A percentile compares a stretch with the other conserved stretches of the same genome.
phyloP scores from a whole-genome alignment of 2,113 vertebrate genomes.

The Osmerus eperlanus region DNA sequence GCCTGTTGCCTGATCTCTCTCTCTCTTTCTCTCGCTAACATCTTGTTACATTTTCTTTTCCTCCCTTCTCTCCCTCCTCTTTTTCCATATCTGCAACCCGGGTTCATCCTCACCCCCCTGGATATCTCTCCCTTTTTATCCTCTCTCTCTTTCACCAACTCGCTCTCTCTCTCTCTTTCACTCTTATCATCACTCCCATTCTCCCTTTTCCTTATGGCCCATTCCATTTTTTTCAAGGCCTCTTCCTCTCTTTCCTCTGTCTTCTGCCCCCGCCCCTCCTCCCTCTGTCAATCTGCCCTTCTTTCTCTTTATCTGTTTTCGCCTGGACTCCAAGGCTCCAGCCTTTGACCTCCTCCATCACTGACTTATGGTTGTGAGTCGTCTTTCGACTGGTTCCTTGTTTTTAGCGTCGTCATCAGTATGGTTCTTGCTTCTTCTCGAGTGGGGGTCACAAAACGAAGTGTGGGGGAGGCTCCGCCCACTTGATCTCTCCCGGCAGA shows the following conservation, averaged over 20 bases:
- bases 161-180: slow-evolving; percentile 2
- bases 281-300: slow-evolving; percentile 24
- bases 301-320: slow-evolving; percentile 18
- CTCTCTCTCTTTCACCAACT: slow-evolving; percentile 17
- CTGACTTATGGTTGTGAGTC: slow-evolving; percentile 64
- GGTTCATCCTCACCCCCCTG: slow-evolving; percentile 48
- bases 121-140: slow-evolving; percentile 29
- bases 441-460: slow-evolving; percentile 36
- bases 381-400: slow-evolving; percentile 45
- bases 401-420: slow-evolving; percentile 47
- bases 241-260: slow-evolving; percentile 30
- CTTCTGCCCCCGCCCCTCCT: slow-evolving; percentile 22
- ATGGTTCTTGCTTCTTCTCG: slow-evolving; percentile 18
- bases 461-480: slow-evolving; percentile 26
- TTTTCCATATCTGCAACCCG: slow-evolving; percentile 32
- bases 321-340: slow-evolving; percentile 39
- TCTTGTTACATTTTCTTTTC: neutral
- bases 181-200: neutral
- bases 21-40: slow-evolving; percentile 10
- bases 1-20: slow-evolving; percentile 15
- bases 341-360: slow-evolving; percentile 44
- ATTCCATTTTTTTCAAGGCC: slow-evolving; percentile 38
- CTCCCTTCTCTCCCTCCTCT: slow-evolving; percentile 14
- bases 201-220: slow-evolving; percentile 31
- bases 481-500: slow-evolving; percentile 20